Base-by-base conservation (phyloP, 2,113 vertebrate genomes). In the Neolamprologus fasciatus region DNA sequence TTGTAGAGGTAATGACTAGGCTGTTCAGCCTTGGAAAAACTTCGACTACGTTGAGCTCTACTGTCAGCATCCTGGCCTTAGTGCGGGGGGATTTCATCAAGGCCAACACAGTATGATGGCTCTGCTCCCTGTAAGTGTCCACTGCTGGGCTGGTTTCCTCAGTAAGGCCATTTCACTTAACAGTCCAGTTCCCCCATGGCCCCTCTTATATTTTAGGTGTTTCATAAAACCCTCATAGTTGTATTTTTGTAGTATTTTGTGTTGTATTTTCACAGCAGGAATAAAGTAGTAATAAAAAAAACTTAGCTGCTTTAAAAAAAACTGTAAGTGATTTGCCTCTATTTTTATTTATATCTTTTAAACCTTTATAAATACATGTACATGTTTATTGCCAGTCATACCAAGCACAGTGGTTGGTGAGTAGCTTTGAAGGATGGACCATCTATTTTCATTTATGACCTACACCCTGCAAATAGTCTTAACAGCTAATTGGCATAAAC, bases 61-160 rank as follows among this genome's bases (percentile, higher is more conserved):
- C 93, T 95, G 94, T 96, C 94, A 95, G 91, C 95, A 91, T 94
- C 66, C 83, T 35, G 85, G 85, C 26, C 83, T 87, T 83, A 83
- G 91, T 91, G 91, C 53, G 86, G 93, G 94, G 88, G 90, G 91
- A 93, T 93, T 94, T 94, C 94, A 95, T 94, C 94, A 92, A 89
- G 89, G 76, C 93, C 90, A 86, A 63, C 71, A 63, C 88, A 87
- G 76, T 80, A 40, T 37, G 51, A 83, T 71, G 83, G 71, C 88
- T 21, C 82, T 33, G 54, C 81, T 87, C 68, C 61, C 55, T 42
- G 13, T 81, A 71, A 85, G 50, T 37, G 61, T 86, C 89, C 90
- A 85, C 87, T 57, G 81, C 91, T 87, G 84, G 81, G 90, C 31
- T 50, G 71, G 81, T 89, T 89, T 94, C 45, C 90, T 92, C 82